A percentile compares a stretch with the other conserved stretches of the same genome.
Conservation (phyloP, 2,888 invertebrate genomes). For the Acrobasis repandana region DNA sequence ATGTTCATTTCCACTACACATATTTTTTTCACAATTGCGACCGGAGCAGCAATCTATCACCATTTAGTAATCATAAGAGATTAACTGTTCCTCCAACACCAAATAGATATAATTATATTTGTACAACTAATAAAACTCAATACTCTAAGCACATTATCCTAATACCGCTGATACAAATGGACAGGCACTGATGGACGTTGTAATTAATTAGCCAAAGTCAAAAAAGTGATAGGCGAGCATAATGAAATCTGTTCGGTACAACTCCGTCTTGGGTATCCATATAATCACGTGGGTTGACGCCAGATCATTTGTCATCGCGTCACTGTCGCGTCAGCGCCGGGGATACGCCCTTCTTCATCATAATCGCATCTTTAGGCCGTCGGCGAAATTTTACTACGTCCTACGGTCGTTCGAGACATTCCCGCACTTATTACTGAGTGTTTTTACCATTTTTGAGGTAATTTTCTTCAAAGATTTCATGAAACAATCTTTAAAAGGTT, state of each 20-base stretch:
- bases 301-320: slow-evolving; percentile 71
- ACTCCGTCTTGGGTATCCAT: slow-evolving; percentile 24
- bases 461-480: neutral
- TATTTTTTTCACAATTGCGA: too few species aligned
- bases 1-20: too few species aligned
- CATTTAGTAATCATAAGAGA: too few species aligned
- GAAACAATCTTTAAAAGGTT: too few species aligned
- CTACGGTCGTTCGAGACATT: slow-evolving; percentile 12
- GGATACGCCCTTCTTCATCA: slow-evolving; percentile 66
- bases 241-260: slow-evolving; percentile 25
- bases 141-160: slow-evolving; percentile 33
- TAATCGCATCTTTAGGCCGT: slow-evolving; percentile 41
- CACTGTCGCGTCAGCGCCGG: slow-evolving; percentile 65
- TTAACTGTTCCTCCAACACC: neutral
- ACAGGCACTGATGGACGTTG: slow-evolving; percentile 41
- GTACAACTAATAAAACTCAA: slow-evolving; percentile 15
- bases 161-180: slow-evolving; percentile 43
- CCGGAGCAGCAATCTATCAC: too few species aligned
- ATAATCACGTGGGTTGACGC: slow-evolving; percentile 50
- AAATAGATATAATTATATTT: slow-evolving; percentile 12
- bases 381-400: slow-evolving; percentile 15
- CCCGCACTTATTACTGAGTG: slow-evolving; percentile 2
- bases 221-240: slow-evolving; percentile 36
- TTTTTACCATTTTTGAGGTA: neutral
- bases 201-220: slow-evolving; percentile 42